Evolutionary conservation across 1,140 invertebrate genomes (phyloP).

Genomic region (Pseudoatta argentina): DNA sequence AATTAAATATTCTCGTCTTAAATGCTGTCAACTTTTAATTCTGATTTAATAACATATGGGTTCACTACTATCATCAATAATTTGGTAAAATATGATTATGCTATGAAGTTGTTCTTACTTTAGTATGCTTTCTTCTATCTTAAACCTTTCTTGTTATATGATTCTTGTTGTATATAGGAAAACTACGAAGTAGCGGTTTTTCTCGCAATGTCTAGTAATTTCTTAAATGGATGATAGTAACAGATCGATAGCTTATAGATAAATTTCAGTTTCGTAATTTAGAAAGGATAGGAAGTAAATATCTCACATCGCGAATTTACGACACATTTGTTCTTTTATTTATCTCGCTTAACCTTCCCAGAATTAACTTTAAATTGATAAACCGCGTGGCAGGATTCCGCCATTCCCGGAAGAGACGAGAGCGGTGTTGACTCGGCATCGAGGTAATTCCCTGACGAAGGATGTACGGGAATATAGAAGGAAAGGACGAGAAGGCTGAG

Average conservation of each 20-base stretch:
- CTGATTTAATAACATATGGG: conserved; percentile 69
- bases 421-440: conserved; percentile 20
- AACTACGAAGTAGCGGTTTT: conserved; percentile 72
- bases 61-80: conserved; percentile 63
- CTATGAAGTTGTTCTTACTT: background rate
- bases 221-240: conserved; percentile 64
- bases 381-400: conserved; percentile 18
- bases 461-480: conserved; percentile 57
- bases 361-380: conserved; percentile 39
- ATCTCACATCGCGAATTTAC: background rate
- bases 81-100: conserved; percentile 54
- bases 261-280: background rate
- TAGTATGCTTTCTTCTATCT: background rate
- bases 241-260: background rate
- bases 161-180: background rate
- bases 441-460: conserved; percentile 23
- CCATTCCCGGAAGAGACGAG: conserved; percentile 63
- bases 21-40: background rate
- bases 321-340: background rate
- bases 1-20: background rate
- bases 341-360: background rate
- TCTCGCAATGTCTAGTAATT: conserved; percentile 68
- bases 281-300: background rate
- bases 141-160: conserved; percentile 57
- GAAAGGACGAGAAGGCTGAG: conserved; percentile 39